Percentiles rank a stretch among this genome's conserved stretches.
Conservation (phyloP, 2,113 vertebrate genomes). For the Lepus timidus region DNA sequence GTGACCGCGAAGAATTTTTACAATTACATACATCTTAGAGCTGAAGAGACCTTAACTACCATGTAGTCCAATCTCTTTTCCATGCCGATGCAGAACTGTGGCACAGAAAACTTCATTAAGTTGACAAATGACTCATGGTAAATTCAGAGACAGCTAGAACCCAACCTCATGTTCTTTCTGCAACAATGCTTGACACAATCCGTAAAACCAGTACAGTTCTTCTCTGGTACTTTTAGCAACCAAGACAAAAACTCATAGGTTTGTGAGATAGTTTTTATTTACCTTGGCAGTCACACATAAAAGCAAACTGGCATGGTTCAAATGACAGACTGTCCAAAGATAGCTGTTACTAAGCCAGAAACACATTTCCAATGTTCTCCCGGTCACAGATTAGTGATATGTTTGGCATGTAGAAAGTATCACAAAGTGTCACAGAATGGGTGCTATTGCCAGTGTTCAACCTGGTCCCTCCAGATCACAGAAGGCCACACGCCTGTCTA, state of each 20-base stretch:
- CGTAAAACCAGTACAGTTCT: background rate
- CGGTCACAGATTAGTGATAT: background rate
- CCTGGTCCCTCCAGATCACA: background rate
- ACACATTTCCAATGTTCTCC: background rate
- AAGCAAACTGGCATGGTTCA: constrained; percentile 16
- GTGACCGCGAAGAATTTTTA: background rate
- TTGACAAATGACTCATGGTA: background rate
- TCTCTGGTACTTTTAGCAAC: background rate
- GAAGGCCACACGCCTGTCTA: background rate
- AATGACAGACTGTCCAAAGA: constrained; percentile 29
- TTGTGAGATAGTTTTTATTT: constrained; percentile 5
- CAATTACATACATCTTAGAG: background rate
- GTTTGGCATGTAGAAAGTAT: background rate
- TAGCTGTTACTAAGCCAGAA: background rate
- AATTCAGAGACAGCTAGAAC: constrained; percentile 1
- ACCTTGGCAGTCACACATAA: constrained; percentile 23
- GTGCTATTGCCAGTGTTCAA: background rate
- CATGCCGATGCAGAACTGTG: background rate
- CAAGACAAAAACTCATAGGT: background rate
- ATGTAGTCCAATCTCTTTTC: background rate
- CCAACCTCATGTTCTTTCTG: background rate
- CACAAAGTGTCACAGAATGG: background rate
- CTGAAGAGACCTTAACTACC: background rate
- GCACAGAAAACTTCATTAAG: background rate
- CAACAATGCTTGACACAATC: background rate